Base-by-base conservation (phyloP, 1,140 invertebrate genomes). In the silkworm (Bombyx mori) region DNA sequence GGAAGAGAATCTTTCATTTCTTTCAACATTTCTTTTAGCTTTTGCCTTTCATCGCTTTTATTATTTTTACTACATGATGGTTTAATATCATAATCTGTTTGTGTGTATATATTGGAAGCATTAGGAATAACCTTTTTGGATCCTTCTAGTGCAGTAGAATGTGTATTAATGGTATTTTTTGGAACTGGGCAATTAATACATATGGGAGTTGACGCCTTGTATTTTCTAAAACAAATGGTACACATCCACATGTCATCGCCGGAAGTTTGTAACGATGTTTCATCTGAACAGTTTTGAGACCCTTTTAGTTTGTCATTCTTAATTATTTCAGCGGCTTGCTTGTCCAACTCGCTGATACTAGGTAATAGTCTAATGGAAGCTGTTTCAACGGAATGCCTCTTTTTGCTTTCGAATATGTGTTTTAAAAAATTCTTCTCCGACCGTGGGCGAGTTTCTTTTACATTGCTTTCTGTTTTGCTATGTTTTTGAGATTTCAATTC, bases 301-400 rank as follows among this genome's bases (percentile, higher is more conserved):
- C 42, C 48, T 54, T 68, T 71, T 26, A 63, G 53, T 66, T 75
- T 86, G 44, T 74, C 75, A 6, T 60, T 76, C 64, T 91, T 90
- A 42, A 95, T 90, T 58, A 95, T 94, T 73, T 93, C 92, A 0
- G 91, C 90, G 1, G 94, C 94, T 83, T 95, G 93, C 69, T 92
- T 89, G 75, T 96, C 94, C 26, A 95, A 81, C 71, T 95, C 93
- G 72, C 93, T 95, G 61, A 95, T 94, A 72, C 93, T 95, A 0
- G 92, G 91, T n/a, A 95, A 77, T 57, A 93, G 89, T 26, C 91
- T 92, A 7, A 82, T 60, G 9, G 74, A 63, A 22, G 67, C 56
- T 43, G 70, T 73, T 53, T 84, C 81, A 48, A 76, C 62, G n/a
- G 82, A 82, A 68, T 77, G 77, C 68, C 78, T 75, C 64, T 84